Evolutionary conservation across 1,140 invertebrate species (phyloP), one percentile per base, ranked within the genome.

Genomic region (Spodoptera litura): DNA sequence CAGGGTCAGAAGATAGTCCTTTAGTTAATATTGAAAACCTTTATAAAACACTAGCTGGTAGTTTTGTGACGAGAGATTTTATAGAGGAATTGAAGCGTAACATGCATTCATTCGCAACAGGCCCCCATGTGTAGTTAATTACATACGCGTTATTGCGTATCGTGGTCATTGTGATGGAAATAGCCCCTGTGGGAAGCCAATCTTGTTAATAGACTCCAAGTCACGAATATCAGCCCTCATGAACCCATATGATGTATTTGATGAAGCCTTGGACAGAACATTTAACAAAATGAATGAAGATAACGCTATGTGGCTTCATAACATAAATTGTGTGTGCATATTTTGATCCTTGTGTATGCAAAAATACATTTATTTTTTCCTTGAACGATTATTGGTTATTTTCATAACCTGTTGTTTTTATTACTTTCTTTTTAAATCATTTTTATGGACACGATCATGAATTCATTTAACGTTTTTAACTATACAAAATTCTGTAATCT

Each of bases 121-220:
- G 31, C 20, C 66, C 4, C 38, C 38, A 44, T 44, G 25, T 51
- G 38, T 66, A 38, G 27, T 35, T 72, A 35, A 38, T 59, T 73
- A 49, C 2, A 31, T 49, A 12, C 56, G 35, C 35, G 71, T 49
- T 27, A 73, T 56, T 73, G 56, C 15, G 56, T 73, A 66, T 49
- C 62, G 62, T 66, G 38, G 38, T 66, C 62, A 66, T 66, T 49
- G 38, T 66, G 62, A 49, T 20, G 62, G 62, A 66, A 49, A 66
- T 66, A 66, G 62, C 38, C 44, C 58, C 58, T 35, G 49, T 20
- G 15, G 62, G 62, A 38, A 25, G 2, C 61, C n/a, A 25, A 49
- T 20, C 15, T 25, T 66, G 9, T 13, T 49, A 13, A 61, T 35
- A 61, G 58, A 61, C 27, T 5, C 11, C 58, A 35, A 13, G 58